Percentiles rank a stretch among this genome's conserved stretches.
phyloP scores from a whole-genome alignment of 2,113 vertebrate genomes.

The Lontra canadensis region DNA sequence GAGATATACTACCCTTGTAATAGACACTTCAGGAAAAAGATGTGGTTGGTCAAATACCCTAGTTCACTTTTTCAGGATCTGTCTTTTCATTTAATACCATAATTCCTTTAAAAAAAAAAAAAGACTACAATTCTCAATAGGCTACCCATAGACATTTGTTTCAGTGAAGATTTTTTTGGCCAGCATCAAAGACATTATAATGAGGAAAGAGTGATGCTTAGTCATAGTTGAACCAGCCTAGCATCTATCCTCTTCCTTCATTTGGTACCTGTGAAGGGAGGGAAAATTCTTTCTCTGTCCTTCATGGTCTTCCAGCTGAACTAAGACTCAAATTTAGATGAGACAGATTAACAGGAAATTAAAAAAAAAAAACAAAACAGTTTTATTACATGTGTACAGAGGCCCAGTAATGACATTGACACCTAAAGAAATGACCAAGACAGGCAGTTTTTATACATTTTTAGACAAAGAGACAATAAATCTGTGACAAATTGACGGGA shows the following conservation, averaged over 20 bases:
- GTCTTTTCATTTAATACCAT: not conserved
- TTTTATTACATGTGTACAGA: not conserved
- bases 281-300: not conserved
- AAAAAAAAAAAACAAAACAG: not conserved
- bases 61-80: not conserved
- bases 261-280: not conserved
- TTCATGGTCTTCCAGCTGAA: not conserved
- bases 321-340: not conserved
- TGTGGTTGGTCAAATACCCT: not conserved
- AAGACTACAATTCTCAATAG: not conserved
- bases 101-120: not conserved
- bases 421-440: not conserved
- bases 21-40: not conserved
- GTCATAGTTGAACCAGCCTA: not conserved
- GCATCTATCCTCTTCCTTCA: not conserved
- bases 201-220: not conserved
- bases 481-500: not conserved
- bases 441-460: not conserved
- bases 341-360: not conserved
- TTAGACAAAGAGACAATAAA: not conserved
- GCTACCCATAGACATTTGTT: not conserved
- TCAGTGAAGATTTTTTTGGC: not conserved
- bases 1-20: not conserved
- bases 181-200: not conserved
- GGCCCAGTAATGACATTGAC: not conserved